These are phyloP conservation scores for Zosterops pallidus DNA, from an alignment of 2,113 vertebrate species.

Conservation along the genomic window DNA sequence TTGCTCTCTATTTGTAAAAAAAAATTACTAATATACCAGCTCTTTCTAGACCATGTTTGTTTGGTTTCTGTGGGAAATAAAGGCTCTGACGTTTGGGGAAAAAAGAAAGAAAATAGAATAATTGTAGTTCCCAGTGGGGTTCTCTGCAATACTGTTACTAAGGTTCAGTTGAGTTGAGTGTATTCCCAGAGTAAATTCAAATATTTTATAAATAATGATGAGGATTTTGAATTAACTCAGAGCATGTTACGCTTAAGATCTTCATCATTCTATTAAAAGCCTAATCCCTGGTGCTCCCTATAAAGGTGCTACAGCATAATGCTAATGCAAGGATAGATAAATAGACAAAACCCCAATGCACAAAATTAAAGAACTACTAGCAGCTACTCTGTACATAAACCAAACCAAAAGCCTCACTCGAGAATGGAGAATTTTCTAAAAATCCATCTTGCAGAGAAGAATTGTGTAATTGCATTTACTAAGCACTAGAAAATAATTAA, in stretches of 20 bases:
- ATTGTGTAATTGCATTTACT: background rate
- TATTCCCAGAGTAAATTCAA: background rate
- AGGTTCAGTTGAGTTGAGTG: background rate
- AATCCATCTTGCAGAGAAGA: background rate
- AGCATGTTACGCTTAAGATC: accelerated
- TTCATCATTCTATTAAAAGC: background rate
- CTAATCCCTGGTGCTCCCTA: background rate
- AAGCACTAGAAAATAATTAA: background rate
- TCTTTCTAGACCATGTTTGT: background rate
- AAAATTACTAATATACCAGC: background rate
- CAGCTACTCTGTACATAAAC: background rate
- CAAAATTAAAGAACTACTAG: background rate
- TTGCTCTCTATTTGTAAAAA: background rate
- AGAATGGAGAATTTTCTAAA: background rate
- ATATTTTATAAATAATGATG: background rate
- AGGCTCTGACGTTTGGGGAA: background rate
- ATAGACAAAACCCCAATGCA: background rate
- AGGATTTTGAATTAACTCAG: background rate
- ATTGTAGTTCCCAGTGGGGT: background rate
- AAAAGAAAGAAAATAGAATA: background rate
- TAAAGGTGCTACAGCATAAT: background rate
- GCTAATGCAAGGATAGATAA: background rate
- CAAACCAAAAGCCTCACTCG: background rate
- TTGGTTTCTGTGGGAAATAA: background rate
- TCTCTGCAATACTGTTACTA: background rate